Evolutionary conservation across 2,113 vertebrate genomes (phyloP).

Genomic region (Larimichthys polyactis): DNA sequence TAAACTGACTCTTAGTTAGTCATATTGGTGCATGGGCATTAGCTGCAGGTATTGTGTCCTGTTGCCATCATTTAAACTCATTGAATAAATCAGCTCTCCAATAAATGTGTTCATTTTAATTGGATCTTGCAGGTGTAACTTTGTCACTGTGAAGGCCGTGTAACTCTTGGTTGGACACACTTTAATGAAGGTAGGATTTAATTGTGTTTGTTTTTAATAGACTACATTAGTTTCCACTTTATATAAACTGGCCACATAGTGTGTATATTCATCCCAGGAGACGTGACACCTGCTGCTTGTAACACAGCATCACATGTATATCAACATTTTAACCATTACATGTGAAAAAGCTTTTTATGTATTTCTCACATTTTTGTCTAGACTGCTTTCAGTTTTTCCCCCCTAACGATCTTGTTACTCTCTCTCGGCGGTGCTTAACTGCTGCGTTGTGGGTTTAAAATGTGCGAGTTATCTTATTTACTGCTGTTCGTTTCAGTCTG

Average conservation of each 20-base stretch:
- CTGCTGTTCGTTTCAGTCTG: conserved; percentile 23
- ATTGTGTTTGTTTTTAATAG: not conserved
- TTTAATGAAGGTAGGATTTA: not conserved
- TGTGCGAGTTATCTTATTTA: conserved; percentile 16
- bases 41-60: not conserved
- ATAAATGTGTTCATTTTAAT: not conserved
- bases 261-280: too few species aligned
- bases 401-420: not conserved
- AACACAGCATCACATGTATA: not conserved
- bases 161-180: not conserved
- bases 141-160: not conserved
- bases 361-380: not conserved
- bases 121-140: not conserved
- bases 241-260: not conserved
- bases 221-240: not conserved
- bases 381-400: not conserved
- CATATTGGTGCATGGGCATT: too few species aligned
- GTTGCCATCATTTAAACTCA: rapidly evolving
- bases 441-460: not conserved
- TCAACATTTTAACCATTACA: not conserved
- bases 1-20: not conserved
- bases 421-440: not conserved
- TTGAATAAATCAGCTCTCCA: not conserved
- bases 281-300: not conserved
- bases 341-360: not conserved